Base-by-base conservation (phyloP, 2,113 vertebrate genomes). In the Lepisosteus osseus region DNA sequence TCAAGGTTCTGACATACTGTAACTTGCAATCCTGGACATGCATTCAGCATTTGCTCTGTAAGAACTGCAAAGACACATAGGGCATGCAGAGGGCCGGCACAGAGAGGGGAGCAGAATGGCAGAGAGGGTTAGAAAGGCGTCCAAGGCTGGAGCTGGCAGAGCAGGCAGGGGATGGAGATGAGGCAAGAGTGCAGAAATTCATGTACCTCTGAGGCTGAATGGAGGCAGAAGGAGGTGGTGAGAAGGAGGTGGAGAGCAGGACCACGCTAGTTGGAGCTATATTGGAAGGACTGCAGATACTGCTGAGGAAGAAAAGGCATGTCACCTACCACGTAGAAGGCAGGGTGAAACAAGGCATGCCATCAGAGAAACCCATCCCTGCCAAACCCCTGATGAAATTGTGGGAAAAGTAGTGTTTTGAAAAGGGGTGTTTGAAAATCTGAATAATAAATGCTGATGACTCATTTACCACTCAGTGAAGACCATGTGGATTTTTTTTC, bases 241-340 rank as follows among this genome's bases (percentile, higher is more conserved):
- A 88, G 82, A 86, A 88, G 86, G 86, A 90, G 79, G 86, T 88
- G 83, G 86, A 87, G 80, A 90, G 88, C 86, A 90, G 86, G 79
- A 90, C 85, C 86, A 88, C 86, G 47, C 79, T 86, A 86, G 86
- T 82, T 84, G 85, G 86, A 77, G 86, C 83, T 77, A 86, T 83
- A 84, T 86, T 88, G 86, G 86, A 86, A 75, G 85, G 78, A 80
- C 83, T 80, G 80, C 79, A 86, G 82, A 86, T 84, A 83, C 85
- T 77, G 67, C 85, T 86, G 72, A 82, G 79, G 83, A 79, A 83
- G 61, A 72, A 29, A 70, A 61, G 65, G 55, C n/a, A 47, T 54
- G 54, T 68, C 65, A 73, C 65, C 55, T 65, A 81, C 69, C 68
- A 54, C 71, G 71, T 73, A 51, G 70, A 61, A 41, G 41, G 76